Evolutionary conservation across 2,888 invertebrate genomes (phyloP), one percentile per base, ranked within the genome.

Genomic region (Ectemnius cavifrons): DNA sequence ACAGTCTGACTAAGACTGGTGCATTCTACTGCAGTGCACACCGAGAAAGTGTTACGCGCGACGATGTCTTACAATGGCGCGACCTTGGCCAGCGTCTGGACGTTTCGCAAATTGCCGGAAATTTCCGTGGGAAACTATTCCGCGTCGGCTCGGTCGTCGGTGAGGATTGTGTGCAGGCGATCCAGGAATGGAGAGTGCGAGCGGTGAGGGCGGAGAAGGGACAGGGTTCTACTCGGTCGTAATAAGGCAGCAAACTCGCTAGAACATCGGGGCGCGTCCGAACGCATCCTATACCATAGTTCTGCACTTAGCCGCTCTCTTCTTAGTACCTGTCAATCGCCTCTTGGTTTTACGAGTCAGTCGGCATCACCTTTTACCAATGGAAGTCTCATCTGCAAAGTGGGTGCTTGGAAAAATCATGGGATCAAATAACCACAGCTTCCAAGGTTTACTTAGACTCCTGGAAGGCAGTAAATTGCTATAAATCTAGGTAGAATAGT

Each of bases 31-130:
- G 18, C 65, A 63, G 18, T 61, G 68, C 66, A 65, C 61, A 63
- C 68, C 76, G 76, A 74, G 81, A 81, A 81, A 81, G 81, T 81
- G 81, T 81, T 79, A 81, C 52, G 37, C 37, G 37, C 37, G 52
- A 52, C 81, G 77, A 63, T 62, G 73, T 68, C 69, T 68, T 68
- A 64, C 68, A 72, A 16, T 57, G 67, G 61, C 37, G 57, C 81
- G 85, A 85, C 86, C 86, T 86, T 86, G 86, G 83, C 79, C 16
- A 52, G 82, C 84, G 83, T 85, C 75, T 81, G 76, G 82, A 84
- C 82, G 84, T 85, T 84, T 84, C 83, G 85, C 84, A 86, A 86
- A 86, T 86, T 84, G 80, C 85, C 87, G 88, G 85, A 86, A 87
- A 86, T 86, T 86, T 86, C 84, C 87, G 87, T 88, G 88, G 86